Base-by-base conservation (phyloP, 1,140 invertebrate species). In the Colletes latitarsis region DNA sequence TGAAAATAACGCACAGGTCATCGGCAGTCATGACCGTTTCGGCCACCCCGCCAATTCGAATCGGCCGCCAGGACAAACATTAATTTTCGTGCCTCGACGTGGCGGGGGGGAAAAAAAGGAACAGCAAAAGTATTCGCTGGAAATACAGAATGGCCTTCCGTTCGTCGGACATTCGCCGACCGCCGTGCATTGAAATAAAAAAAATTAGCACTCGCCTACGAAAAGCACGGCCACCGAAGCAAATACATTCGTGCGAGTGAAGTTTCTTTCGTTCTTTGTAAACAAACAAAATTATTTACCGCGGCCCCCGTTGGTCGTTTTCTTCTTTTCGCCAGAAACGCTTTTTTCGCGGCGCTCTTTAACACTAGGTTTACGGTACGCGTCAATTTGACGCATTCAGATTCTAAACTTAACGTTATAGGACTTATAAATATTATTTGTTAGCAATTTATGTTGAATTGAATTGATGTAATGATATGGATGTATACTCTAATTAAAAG, bases 141-240 rank as follows among this genome's bases (percentile, higher is more conserved):
- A 73, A 60, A 79, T 49, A 58, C 60, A 62, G 49, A 79, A 79
- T 46, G 77, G 49, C 41, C 77, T 79, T 74, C 52, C 70, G 77
- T 73, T 71, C 63, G 76, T 21, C 53, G 43, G 57, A 52, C 57
- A 63, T 78, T 78, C 69, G 58, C 70, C 19, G 43, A 41, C 41
- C 19, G 15, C 21, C n/a, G 57, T 46, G 30, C 46, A 71, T 71
- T 63, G 39, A 63, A 77, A 70, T 52, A 41, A 77, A 77, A 66
- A 30, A 39, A 74, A 63, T 77, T 71, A 43, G 69, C 14, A 2
- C 15, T 6, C 53, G 30, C 15, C 19, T 17, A 53, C 19, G 30
- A 46, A n/a, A n/a, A 19, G 9, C 14, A 46, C 8, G 6, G 14
- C 39, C 10, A 3, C 12, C 8, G 10, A 5, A 8, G 60, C 46